Evolutionary conservation across 2,888 invertebrate species (phyloP), one percentile per base, ranked within the genome.

Genomic region (Schizaphis graminum): DNA sequence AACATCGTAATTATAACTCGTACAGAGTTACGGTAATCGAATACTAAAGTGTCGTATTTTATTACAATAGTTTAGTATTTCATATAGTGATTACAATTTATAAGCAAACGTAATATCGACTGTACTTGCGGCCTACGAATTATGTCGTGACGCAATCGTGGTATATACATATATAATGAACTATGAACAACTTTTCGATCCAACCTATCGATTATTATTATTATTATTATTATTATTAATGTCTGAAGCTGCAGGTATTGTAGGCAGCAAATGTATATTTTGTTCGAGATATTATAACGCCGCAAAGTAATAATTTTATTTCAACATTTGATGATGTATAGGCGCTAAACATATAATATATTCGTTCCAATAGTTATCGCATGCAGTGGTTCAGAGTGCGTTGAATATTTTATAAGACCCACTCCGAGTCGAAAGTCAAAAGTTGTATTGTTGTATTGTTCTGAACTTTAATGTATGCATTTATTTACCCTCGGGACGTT

Each of bases 361-460:
- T 8, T 77, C 77, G 28, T 49, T 86, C n/a, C 86, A 47, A 44
- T 47, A 86, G 86, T 86, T 49, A 56, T 86, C 86, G 86, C 21
- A 47, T 21, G 61, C 49, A 47, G 57, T 44, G n/a, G 44, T 35
- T 77, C 53, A 35, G 89, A 90, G 49, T 26, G 35, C 35, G 91
- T 16, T 84, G 84, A 91, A 91, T 56, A 84, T 41, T 91, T 56
- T 28, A 84, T 84, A 53, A 7, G 0, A 35, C 86, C 47, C 24
- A 24, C n/a, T 24, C 67, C n/a, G 24, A 91, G 91, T 77, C 77
- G n/a, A 85, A 91, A 56, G 53, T 1, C n/a, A 77, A 91, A 91
- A 91, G 91, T 91, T 84, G n/a, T 47, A 49, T 84, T 41, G 91
- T 91, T 84, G n/a, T 47, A 49, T 84, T 41, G 28, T 91, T 91